Base-by-base conservation (phyloP, 2,113 vertebrate species). In the Leucosticte australis region DNA sequence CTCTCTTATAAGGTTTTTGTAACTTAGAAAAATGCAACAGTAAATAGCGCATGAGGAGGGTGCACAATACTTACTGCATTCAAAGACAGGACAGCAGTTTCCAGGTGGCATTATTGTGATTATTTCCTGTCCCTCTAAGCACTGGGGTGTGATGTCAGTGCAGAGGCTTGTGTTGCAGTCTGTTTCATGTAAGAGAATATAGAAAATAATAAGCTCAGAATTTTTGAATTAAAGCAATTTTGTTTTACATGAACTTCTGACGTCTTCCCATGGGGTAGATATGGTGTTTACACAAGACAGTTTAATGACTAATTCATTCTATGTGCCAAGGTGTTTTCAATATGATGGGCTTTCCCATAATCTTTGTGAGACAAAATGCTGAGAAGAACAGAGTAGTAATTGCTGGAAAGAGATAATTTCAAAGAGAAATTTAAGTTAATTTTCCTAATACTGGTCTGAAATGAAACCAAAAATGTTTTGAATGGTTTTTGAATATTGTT, bases 151-250 rank as follows among this genome's bases (percentile, higher is more conserved):
- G 22, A 62, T 44, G 2, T 44, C 5, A 9, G 94, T 91, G 83
- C 98, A 98, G 70, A 71, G 53, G 56, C 91, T 98, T 12, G 87
- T 71, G 46, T 98, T 97, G 81, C 98, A 98, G 28, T 18, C 98
- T 98, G 83, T 50, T 22, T 77, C 33, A 73, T 14, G 11, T 15
- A 57, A 95, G 14, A 68, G 30, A 80, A 82, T 15, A 70, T 1
- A 74, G 57, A 82, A 80, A 80, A 84, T 41, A 53, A 46, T 16
- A 4, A 87, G 42, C n/a, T 70, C 26, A 59, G 31, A 57, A 55
- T 37, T 77, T 53, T 86, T 49, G 57, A 87, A 57, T 27, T 5
- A 44, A 73, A 65, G 12, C 14, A 31, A 4, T 77, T 89, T 82
- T 76, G 15, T 35, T 90, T 74, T 71, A 27, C 24, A 27, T 49